Percentiles rank a stretch among this genome's conserved stretches.
Conservation (phyloP, 2,113 vertebrate species). For the Candoia aspera region DNA sequence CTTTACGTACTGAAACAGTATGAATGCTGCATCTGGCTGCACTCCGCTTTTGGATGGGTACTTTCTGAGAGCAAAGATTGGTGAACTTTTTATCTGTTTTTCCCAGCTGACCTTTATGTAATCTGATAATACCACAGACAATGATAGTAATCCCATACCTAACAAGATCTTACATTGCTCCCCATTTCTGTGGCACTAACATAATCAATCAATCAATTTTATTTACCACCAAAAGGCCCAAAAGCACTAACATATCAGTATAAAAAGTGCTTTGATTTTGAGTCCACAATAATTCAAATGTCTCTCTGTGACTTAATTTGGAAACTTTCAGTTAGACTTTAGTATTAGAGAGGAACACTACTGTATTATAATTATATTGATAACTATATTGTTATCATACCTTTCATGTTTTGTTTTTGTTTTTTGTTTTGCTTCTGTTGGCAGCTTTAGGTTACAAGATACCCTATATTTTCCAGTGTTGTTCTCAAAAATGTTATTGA, state of each 20-base stretch:
- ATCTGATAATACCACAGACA: conserved; percentile 40
- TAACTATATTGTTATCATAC: neutral
- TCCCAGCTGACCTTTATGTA: conserved; percentile 26
- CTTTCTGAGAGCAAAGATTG: conserved; percentile 32
- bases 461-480: conserved; percentile 60
- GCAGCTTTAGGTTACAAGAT: conserved; percentile 34
- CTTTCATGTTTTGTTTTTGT: neutral
- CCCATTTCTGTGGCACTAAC: conserved; percentile 21
- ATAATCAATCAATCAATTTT: too few species aligned
- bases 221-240: too few species aligned
- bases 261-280: neutral
- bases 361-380: neutral
- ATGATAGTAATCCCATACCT: neutral
- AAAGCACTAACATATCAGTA: neutral
- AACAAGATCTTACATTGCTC: conserved; percentile 13
- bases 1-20: neutral
- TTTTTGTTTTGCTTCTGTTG: conserved; percentile 49
- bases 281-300: conserved; percentile 40
- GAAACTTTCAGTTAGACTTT: conserved; percentile 45
- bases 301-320: conserved; percentile 43
- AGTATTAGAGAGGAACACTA: conserved; percentile 32
- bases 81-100: conserved; percentile 38
- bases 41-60: neutral
- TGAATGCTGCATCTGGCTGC: conserved; percentile 4
- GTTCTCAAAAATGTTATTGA: conserved; percentile 61